phyloP scores from a whole-genome alignment of 1,140 invertebrate species.

The Nomia melanderi region DNA sequence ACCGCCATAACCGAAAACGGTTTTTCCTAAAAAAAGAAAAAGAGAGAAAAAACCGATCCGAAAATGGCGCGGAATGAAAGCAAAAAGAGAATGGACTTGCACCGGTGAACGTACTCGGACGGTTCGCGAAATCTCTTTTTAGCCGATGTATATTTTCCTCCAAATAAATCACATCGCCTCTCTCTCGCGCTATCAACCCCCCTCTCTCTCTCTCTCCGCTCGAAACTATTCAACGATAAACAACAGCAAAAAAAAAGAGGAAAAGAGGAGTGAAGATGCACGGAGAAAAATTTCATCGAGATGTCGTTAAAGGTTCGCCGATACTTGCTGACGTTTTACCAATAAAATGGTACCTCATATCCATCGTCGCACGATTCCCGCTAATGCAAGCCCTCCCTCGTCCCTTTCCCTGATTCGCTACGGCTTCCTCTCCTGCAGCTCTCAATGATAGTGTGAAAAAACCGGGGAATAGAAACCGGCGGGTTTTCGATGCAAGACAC shows the following conservation, averaged over 20 bases:
- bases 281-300: neutral
- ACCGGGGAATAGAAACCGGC: neutral
- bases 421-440: no score
- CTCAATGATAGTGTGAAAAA: neutral
- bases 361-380: neutral
- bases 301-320: constrained; percentile 9
- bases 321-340: neutral
- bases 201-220: neutral
- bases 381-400: neutral
- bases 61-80: constrained; percentile 11
- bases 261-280: neutral
- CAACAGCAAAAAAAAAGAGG: neutral
- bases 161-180: neutral
- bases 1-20: neutral
- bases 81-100: neutral
- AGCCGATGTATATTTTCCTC: neutral
- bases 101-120: neutral
- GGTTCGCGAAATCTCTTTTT: constrained; percentile 3
- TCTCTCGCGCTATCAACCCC: no score
- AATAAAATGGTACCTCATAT: neutral
- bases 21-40: neutral
- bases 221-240: neutral
- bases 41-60: constrained; percentile 5
- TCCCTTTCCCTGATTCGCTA: no score
- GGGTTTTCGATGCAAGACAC: neutral